Evolutionary conservation across 2,113 vertebrate species (phyloP).

Genomic region (Microcebus tavaratra): DNA sequence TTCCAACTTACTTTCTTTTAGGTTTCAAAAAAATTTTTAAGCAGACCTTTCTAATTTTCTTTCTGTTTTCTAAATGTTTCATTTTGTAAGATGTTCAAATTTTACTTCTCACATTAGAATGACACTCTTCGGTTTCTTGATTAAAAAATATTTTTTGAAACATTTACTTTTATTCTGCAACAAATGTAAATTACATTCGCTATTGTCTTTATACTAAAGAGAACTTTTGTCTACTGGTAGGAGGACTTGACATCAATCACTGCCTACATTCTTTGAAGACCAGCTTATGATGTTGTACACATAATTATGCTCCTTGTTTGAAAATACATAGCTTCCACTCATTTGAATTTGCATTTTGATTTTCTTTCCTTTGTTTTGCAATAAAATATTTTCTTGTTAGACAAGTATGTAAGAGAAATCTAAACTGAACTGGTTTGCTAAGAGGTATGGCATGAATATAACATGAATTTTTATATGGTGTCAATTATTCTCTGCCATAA

Average conservation of each 20-base stretch:
- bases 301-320: conserved; percentile 66
- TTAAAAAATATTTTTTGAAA: conserved; percentile 32
- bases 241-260: conserved; percentile 57
- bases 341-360: conserved; percentile 63
- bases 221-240: conserved; percentile 47
- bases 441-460: conserved; percentile 56
- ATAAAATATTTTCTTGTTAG: conserved; percentile 67
- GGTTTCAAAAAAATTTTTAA: not conserved
- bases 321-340: conserved; percentile 68
- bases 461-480: conserved; percentile 50
- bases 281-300: conserved; percentile 9
- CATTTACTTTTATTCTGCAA: not conserved
- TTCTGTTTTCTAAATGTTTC: not conserved
- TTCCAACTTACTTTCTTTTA: not conserved
- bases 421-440: conserved; percentile 24
- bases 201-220: conserved; percentile 46
- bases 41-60: not conserved
- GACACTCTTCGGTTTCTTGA: conserved; percentile 9
- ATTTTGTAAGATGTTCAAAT: not conserved
- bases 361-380: conserved; percentile 66
- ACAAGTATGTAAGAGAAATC: conserved; percentile 52
- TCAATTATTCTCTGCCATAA: conserved; percentile 49
- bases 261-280: conserved; percentile 50
- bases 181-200: conserved; percentile 13
- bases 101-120: not conserved